Percentiles rank a stretch among this genome's conserved stretches.
Conservation (phyloP, 2,797 vertebrate genomes). For the Etheostoma perlongum region DNA sequence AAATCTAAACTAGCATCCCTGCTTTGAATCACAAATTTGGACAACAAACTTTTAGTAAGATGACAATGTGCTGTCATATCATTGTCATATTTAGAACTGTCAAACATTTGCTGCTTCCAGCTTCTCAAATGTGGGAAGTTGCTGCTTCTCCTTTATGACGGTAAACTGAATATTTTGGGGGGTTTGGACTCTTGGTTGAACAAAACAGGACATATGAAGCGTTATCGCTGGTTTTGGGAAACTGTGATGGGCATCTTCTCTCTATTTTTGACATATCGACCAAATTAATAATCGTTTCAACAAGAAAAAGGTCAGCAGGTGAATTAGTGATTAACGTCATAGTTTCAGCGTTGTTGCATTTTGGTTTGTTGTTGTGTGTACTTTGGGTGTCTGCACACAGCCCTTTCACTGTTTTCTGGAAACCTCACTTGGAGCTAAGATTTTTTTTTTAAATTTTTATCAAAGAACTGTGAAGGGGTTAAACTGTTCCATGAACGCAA, state of each 20-base stretch:
- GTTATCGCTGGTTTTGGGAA: not conserved
- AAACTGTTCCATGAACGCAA: not conserved
- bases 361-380: not conserved
- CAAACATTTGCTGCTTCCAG: not conserved
- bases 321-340: no score
- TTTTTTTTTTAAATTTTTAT: constrained; percentile 2
- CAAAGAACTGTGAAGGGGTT: constrained; percentile 9
- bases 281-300: no score
- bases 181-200: not conserved
- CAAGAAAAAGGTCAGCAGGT: no score
- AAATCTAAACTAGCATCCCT: no score
- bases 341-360: no score
- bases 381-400: not conserved
- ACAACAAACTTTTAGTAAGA: not conserved
- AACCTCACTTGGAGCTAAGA: constrained; percentile 4
- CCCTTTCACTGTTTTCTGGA: constrained; percentile 4
- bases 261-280: no score
- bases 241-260: not conserved
- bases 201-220: not conserved
- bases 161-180: not conserved
- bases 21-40: not conserved
- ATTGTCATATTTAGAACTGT: not conserved
- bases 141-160: not conserved
- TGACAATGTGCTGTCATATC: not conserved
- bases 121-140: not conserved